Evolutionary conservation across 2,888 invertebrate species (phyloP), one percentile per base, ranked within the genome.

Genomic region (Dendrolimus pini): DNA sequence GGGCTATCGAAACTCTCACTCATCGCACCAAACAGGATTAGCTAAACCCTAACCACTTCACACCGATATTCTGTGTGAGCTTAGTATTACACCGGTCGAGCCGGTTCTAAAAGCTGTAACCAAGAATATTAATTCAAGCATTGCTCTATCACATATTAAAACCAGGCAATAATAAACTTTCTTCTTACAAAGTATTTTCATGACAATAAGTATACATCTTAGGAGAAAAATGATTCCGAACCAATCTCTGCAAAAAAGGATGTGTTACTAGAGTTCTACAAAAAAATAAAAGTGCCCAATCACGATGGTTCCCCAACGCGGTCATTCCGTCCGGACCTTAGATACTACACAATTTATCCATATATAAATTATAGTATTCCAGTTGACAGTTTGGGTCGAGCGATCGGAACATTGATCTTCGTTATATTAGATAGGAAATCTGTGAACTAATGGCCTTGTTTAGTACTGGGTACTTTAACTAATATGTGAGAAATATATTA

Each of bases 371-470:
- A 47, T 47, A 47, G 47, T 47, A 47, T 47, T 47, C 47, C 3
- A 12, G 47, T 47, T 47, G 47, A 47, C 47, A 47, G 47, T 47
- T 47, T 47, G 47, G 47, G 30, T 30, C 30, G 30, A 30, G 30
- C 30, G 47, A 47, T 47, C 47, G 47, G 47, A 47, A 47, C 56
- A 56, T 56, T 52, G 53, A 56, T 56, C 56, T 56, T 56, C 56
- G 56, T 56, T 56, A 56, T 53, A 56, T 47, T 47, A 47, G 7
- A 30, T 30, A 3, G 30, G 30, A 30, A 30, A 30, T 30, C 30
- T 30, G 30, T 47, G 47, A 7, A 12, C 47, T 47, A 8, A 47
- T 47, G 47, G 47, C 47, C 47, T 47, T 2, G 10, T 10, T 10
- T 10, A 47, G 47, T 47, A 47, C 47, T 47, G 47, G 47, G 12